phyloP scores from a whole-genome alignment of 2,797 vertebrate species.

The Yasuhikotakia modesta region DNA sequence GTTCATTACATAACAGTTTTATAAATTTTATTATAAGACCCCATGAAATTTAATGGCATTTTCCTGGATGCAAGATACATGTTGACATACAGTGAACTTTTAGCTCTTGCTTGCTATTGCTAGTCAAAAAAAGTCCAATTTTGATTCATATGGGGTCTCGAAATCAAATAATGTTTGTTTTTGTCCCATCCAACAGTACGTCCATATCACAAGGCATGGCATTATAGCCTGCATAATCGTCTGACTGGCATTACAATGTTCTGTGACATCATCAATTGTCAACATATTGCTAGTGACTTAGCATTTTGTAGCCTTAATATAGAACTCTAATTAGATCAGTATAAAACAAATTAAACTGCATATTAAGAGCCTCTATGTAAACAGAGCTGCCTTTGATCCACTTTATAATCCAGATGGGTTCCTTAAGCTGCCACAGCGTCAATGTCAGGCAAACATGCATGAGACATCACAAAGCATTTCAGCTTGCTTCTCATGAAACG shows the following conservation, averaged over 20 bases:
- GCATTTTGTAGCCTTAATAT: not conserved
- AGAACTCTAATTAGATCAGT: not conserved
- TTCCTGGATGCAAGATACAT: not conserved
- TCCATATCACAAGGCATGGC: not conserved
- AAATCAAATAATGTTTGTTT: too few relatives aligned
- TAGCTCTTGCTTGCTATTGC: not conserved
- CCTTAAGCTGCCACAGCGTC: constrained; percentile 27
- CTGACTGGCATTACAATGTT: not conserved
- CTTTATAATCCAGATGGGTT: constrained; percentile 41
- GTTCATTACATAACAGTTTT: not conserved
- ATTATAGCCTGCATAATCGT: not conserved
- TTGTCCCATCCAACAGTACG: not conserved
- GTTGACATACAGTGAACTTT: not conserved
- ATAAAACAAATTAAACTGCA: not conserved
- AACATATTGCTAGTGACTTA: not conserved
- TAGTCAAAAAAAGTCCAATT: not conserved
- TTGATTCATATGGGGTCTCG: not conserved
- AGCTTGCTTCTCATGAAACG: constrained; percentile 36
- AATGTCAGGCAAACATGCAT: constrained; percentile 37
- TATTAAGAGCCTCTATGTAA: not conserved
- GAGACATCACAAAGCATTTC: constrained; percentile 48
- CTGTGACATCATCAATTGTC: not conserved
- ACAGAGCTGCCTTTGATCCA: constrained; percentile 42
- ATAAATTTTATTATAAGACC: not conserved
- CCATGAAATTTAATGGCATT: too few relatives aligned